Evolutionary conservation across 2,797 vertebrate species (phyloP), one percentile per base, ranked within the genome.

Genomic region (Oryzias dopingdopingensis): DNA sequence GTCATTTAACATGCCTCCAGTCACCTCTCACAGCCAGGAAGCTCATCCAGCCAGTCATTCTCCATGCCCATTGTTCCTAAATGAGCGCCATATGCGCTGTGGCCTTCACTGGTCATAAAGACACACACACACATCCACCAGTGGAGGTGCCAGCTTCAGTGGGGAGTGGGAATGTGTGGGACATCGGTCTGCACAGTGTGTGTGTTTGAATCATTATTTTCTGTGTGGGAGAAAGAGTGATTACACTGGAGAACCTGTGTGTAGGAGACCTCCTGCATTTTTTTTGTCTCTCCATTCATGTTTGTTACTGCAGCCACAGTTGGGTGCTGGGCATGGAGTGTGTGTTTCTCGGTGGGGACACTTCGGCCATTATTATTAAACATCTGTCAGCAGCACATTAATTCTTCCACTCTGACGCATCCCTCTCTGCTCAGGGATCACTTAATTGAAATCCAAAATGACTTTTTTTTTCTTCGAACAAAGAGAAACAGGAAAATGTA

Each of bases 381-480:
- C 88, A 88, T 91, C 88, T 90, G 88, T 84, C 86, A 54, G 55
- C 74, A 85, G 80, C 81, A 87, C 84, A 90, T 89, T 88, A 85
- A 89, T 89, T 81, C 81, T 77, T 68, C 64, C 62, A 79, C 70
- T 83, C 83, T 87, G 88, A 89, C 69, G 77, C 82, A 78, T 88
- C 84, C 78, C 80, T 82, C 85, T 74, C 77, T 85, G 76, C 81
- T 80, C 79, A 82, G 81, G 82, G 86, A 86, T 81, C 82, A 87
- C 87, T 81, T 90, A 87, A 90, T 89, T 90, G 87, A 91, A 90
- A 91, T 89, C 86, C 78, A 88, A 90, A 87, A 91, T 89, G 88
- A 86, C 84, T 77, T 89, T 88, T 86, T 80, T 86, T 80, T 74
- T 80, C 61, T 52, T 79, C 69, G 61, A 75, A 69, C 53, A 76